Evolutionary conservation across 1,140 invertebrate species (phyloP).

Genomic region (Eurosta solidaginis): DNA sequence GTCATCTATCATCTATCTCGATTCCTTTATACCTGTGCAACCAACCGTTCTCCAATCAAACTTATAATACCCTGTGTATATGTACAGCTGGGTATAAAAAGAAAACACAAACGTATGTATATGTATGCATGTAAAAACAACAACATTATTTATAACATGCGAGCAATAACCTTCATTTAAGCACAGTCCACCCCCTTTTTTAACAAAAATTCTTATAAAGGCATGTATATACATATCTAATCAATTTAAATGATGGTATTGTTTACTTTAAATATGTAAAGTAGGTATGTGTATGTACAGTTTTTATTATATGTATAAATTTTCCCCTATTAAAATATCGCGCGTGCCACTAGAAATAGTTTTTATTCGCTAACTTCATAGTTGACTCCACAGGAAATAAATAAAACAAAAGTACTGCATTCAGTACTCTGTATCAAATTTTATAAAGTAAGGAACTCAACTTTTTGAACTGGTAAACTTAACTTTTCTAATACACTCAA

Average conservation of each 20-base stretch:
- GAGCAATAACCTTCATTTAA: neutral
- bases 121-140: neutral
- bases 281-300: neutral
- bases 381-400: constrained; percentile 47
- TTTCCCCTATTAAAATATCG: neutral
- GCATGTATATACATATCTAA: neutral
- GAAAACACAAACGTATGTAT: neutral
- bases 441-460: neutral
- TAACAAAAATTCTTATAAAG: neutral
- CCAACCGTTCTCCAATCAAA: no score
- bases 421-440: neutral
- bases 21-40: no score
- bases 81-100: no score
- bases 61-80: no score
- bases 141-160: neutral
- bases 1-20: no score
- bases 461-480: neutral
- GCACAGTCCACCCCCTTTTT: neutral
- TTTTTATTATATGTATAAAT: neutral
- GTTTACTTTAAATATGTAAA: neutral
- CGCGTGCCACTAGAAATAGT: constrained; percentile 10
- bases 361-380: constrained; percentile 41
- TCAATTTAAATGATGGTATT: neutral
- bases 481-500: no score
- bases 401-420: neutral